Base-by-base conservation (phyloP, 2,888 invertebrate species). In the Argynnis bischoffii region DNA sequence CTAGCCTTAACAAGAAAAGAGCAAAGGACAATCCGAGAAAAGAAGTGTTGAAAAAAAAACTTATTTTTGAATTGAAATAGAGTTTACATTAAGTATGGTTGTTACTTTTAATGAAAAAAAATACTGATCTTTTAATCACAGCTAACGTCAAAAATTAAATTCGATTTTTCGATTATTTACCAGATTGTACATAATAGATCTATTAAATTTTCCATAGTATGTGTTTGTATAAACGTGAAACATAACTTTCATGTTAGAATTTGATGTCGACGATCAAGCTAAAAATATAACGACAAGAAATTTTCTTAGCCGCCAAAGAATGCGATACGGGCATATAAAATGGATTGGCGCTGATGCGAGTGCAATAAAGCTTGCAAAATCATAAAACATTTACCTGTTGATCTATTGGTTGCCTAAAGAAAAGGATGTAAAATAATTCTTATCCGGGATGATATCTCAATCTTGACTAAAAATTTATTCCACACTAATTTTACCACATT, bases 241-340 rank as follows among this genome's bases (percentile, higher is more conserved):
- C 59, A 54, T 59, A 47, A 26, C 26, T 66, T 60, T 66, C 41
- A 59, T 55, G 66, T 54, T 55, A 57, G 60, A 77, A 70, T 71
- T 74, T 69, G 74, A 80, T 80, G 80, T 81, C 78, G 76, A 69
- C 72, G 75, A 69, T 81, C 75, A 75, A 74, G 77, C 81, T 82
- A 84, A 84, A 84, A 83, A 84, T 85, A 86, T 79, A n/a, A 78
- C 73, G 74, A 77, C 74, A 78, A 80, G 79, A 81, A 83, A 85
- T 85, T 81, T 85, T 81, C 76, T 81, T 81, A 76, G 77, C 73
- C 71, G 70, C 70, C 75, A 75, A 79, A 81, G 80, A 82, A 84
- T 82, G 79, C 80, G 79, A 79, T 81, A 75, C 77, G 72, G 70
- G 79, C 76, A 75, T 81, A 82, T 76, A 75, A 79, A 78, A 80